Base-by-base conservation (phyloP, 1,140 invertebrate genomes). In the Thrips palmi region DNA sequence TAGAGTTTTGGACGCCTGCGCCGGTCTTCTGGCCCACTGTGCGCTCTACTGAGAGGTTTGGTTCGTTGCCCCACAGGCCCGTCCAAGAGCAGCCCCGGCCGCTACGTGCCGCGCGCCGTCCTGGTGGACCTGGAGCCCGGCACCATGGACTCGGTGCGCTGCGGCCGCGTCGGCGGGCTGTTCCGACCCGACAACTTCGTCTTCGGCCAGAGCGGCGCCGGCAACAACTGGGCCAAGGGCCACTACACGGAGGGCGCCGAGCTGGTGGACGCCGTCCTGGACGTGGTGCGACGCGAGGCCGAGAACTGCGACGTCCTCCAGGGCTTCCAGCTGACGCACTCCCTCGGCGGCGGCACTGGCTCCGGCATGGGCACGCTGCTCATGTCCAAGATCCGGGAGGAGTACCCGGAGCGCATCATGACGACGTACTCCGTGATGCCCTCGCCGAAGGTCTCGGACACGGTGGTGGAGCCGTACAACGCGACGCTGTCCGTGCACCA, bases 341-440 rank as follows among this genome's bases (percentile, higher is more conserved):
- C 85, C 21, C 56, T 92, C 3, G 81, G 80, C 23, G 87, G 73
- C 60, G 85, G 71, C 54, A 93, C 87, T 43, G 87, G 87, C 6
- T 86, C 85, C 20, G 87, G 87, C 33, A 69, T 89, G 63, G 85
- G 85, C 22, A 88, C 85, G 0, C 59, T 88, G 12, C 62, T 89
- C 18, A 77, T 92, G 41, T 88, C 70, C 10, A 83, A 83, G 56
- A 84, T 86, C 47, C 64, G 80, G 29, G 82, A 87, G 55, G 82
- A 87, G 58, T 87, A 84, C 52, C 81, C 88, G 3, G 87, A 93
- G 62, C 70, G 88, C 55, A 92, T 93, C 42, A 88, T 92, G 74
- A 78, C 79, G 54, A 84, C 85, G 15, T 92, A 86, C 58, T 86
- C 81, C 3, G 83, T 92, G 34, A 78, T 92, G 30, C 86, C 87